These are phyloP conservation scores for Lepus timidus DNA, from an alignment of 2,113 vertebrate species.

Conservation along the genomic window DNA sequence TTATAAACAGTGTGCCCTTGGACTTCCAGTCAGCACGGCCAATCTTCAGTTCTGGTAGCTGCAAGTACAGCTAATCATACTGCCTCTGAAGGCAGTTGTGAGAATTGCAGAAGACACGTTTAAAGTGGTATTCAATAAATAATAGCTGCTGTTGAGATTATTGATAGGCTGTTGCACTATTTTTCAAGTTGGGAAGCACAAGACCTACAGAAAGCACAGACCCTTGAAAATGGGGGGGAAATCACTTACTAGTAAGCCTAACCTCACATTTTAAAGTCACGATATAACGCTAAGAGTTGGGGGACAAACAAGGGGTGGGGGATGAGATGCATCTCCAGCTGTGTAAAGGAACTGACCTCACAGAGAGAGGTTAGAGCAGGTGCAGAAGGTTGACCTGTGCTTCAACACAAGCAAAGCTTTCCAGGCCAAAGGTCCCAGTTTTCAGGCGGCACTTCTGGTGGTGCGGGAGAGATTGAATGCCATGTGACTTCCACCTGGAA, in stretches of 20 bases:
- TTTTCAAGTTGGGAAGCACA: constrained; percentile 38
- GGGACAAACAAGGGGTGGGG: not conserved
- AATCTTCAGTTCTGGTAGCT: not conserved
- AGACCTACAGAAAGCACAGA: too few relatives aligned
- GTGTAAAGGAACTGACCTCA: not conserved
- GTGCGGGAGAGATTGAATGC: rapidly evolving
- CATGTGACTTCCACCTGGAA: not conserved
- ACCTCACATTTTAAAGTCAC: not conserved
- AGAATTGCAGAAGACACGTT: not conserved
- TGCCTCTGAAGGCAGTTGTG: not conserved
- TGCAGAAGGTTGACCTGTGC: not conserved
- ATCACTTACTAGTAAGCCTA: not conserved
- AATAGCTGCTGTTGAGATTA: constrained; percentile 8
- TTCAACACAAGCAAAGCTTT: not conserved
- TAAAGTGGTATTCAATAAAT: constrained; percentile 31
- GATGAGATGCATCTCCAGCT: not conserved
- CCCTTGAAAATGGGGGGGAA: not conserved
- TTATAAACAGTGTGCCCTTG: not conserved
- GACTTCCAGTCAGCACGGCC: not conserved
- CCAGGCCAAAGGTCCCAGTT: not conserved
- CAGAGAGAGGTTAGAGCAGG: not conserved
- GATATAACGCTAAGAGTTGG: not conserved
- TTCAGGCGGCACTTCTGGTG: not conserved
- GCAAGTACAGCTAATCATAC: not conserved
- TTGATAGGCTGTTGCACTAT: constrained; percentile 32